Evolutionary conservation across 1,140 invertebrate genomes (phyloP).

Genomic region (Drosophila elegans): DNA sequence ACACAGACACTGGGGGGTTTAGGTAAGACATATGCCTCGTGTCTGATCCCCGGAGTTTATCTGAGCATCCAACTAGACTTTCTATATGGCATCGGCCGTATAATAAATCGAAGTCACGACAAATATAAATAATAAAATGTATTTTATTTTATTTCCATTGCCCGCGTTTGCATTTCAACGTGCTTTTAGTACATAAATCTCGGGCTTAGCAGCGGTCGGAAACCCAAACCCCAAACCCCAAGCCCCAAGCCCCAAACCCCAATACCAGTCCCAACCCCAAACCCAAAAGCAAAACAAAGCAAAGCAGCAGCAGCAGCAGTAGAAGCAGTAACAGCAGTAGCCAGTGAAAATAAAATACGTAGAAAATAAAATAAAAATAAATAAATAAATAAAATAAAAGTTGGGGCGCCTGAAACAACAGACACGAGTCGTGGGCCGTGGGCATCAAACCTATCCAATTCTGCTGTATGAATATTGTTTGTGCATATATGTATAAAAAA

Average conservation of each 20-base stretch:
- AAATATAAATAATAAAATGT: constrained; percentile 83
- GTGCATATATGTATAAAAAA: constrained; percentile 47
- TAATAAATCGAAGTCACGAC: constrained; percentile 81
- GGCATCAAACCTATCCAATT: constrained; percentile 23
- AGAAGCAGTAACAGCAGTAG: background rate
- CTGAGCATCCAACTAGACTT: constrained; percentile 35
- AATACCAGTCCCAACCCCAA: background rate
- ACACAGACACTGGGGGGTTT: background rate
- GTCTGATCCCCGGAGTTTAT: constrained; percentile 46
- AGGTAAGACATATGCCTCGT: constrained; percentile 34
- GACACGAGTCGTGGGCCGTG: constrained; percentile 55
- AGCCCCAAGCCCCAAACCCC: background rate
- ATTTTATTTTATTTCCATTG: constrained; percentile 75
- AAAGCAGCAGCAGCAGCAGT: too few species aligned
- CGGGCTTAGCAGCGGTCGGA: constrained; percentile 71
- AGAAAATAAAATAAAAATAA: constrained; percentile 42
- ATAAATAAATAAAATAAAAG: constrained; percentile 36
- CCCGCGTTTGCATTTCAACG: constrained; percentile 71
- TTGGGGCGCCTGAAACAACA: constrained; percentile 67
- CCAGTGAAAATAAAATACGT: constrained; percentile 19
- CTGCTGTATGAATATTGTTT: constrained; percentile 74
- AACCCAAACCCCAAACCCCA: constrained; percentile 1
- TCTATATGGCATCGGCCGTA: constrained; percentile 44
- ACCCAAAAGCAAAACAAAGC: constrained; percentile 2
- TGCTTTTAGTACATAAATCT: constrained; percentile 78